Evolutionary conservation across 1,140 invertebrate genomes (phyloP), one percentile per base, ranked within the genome.

Genomic region (Bradysia coprophila): DNA sequence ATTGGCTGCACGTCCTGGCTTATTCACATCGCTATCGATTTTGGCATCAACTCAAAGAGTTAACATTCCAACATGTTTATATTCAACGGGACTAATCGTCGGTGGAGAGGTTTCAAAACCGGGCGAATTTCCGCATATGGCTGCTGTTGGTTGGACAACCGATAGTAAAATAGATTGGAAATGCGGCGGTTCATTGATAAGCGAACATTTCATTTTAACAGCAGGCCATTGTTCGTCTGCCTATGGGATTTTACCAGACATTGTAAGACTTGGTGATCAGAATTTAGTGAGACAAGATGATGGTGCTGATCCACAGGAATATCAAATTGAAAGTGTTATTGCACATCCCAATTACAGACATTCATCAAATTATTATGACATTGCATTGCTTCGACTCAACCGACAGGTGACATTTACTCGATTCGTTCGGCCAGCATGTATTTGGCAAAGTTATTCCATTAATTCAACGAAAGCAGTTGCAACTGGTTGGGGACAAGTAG

Each of bases 81-180:
- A 36, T 16, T 36, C 33, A 36, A 36, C 33, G 5, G 9, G 9
- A 5, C 45, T 71, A 23, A 69, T 73, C 32, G 68, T 72, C 21
- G 69, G 69, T n/a, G 69, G 67, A 5, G 58, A 52, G 13, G 49
- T 57, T 19, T 63, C 66, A 0, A 44, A 50, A 3, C 50, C 53
- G 19, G 62, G 55, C 10, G 68, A 75, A 44, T 76, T 73, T 48
- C 72, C 73, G 2, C 73, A 75, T 45, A 72, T 74, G 70, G 49
- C 57, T 5, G 57, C 57, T 11, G 28, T 60, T 40, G 57, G 57
- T 23, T 60, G 57, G 57, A 52, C 52, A 1, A 42, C 19, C 13
- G 45, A 50, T 4, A 44, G 45, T 4, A 55, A 48, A 13, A 50
- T 56, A 10, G 55, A 54, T 33, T 64, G 59, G 57, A 52, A 54